These are phyloP conservation scores for Hapalemur alaotrensis DNA, from an alignment of 2,797 vertebrate genomes.

Conservation along the genomic window DNA sequence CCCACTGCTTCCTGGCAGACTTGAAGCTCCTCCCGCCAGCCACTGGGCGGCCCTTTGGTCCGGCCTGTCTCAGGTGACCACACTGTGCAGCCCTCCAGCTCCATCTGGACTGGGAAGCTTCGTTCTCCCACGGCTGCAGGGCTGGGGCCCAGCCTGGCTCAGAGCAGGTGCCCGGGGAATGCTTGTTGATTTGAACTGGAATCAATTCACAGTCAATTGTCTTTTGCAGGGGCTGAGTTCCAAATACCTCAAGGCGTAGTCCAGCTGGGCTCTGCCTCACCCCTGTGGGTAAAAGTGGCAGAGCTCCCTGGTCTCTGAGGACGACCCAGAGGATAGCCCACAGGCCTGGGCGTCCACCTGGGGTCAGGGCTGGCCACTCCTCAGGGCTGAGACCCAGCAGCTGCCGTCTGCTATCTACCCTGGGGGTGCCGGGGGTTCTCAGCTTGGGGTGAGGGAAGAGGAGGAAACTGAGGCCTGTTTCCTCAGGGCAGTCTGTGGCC, in stretches of 20 bases:
- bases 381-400: not conserved
- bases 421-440: not conserved
- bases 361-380: not conserved
- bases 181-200: not conserved
- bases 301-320: not conserved
- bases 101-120: not conserved
- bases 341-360: not conserved
- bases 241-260: not conserved
- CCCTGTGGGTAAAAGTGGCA: not conserved
- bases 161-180: not conserved
- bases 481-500: not conserved
- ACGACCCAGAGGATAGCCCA: not conserved
- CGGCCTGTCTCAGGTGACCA: not conserved
- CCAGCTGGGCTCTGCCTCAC: not conserved
- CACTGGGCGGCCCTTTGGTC: fast-evolving
- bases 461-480: not conserved
- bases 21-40: fast-evolving
- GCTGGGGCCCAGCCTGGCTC: not conserved
- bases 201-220: not conserved
- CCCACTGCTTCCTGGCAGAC: fast-evolving
- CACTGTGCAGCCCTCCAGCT: not conserved
- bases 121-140: not conserved
- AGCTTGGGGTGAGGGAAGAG: not conserved
- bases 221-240: not conserved
- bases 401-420: not conserved